Evolutionary conservation across 1,140 invertebrate species (phyloP).

Genomic region (Listronotus bonariensis): DNA sequence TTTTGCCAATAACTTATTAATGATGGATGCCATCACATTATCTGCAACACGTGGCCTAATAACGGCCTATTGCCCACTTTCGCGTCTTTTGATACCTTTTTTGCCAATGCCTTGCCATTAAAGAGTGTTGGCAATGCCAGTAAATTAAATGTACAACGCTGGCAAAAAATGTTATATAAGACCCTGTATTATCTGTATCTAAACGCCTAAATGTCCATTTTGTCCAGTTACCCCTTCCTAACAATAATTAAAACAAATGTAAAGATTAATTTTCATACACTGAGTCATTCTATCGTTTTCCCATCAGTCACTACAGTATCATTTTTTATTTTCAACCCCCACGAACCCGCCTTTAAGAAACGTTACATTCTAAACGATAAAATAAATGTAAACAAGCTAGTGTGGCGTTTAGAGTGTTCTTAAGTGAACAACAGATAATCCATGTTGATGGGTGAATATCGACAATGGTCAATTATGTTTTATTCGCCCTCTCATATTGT

Average conservation of each 20-base stretch:
- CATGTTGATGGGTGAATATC: constrained; percentile 30
- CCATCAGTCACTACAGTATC: constrained; percentile 10
- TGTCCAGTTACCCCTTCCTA: too few relatives aligned
- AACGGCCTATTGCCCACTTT: too few relatives aligned
- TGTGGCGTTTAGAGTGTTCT: constrained; percentile 6
- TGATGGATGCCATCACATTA: too few relatives aligned
- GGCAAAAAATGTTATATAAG: too few relatives aligned
- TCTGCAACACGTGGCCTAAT: too few relatives aligned
- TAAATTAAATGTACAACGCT: too few relatives aligned
- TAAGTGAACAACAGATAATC: constrained; percentile 21
- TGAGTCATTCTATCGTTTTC: constrained; percentile 7
- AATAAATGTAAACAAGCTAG: neutral
- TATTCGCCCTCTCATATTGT: constrained; percentile 35
- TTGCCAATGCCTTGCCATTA: too few relatives aligned
- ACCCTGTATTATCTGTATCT: too few relatives aligned
- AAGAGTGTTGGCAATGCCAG: too few relatives aligned
- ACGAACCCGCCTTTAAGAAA: neutral
- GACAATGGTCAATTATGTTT: constrained; percentile 34
- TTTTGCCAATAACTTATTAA: too few relatives aligned
- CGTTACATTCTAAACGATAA: neutral
- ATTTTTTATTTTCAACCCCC: constrained; percentile 9
- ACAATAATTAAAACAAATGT: neutral
- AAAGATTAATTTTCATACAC: constrained; percentile 7
- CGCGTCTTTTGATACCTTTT: too few relatives aligned
- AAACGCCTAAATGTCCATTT: too few relatives aligned